Evolutionary conservation across 1,140 invertebrate species (phyloP), one percentile per base, ranked within the genome.

Genomic region (Trichonephila inaurata): DNA sequence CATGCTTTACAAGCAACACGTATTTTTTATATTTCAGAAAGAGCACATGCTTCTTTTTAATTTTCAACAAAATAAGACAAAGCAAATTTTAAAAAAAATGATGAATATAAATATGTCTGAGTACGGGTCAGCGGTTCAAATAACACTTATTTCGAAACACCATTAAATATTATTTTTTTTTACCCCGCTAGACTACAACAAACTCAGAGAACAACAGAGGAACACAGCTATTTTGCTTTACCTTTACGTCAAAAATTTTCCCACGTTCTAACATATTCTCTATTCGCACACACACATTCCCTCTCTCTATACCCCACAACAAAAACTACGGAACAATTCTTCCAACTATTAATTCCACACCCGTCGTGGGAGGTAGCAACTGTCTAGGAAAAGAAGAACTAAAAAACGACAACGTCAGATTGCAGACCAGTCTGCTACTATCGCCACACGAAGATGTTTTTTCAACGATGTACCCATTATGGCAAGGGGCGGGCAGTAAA

Each of bases 351-450:
- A 87, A 58, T 58, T 87, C 85, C 62, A 66, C 61, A 24, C 33
- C 51, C 85, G 61, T 87, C 85, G 85, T 87, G 85, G 85, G 85
- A 28, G 85, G 85, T 87, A 87, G 28, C 61, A 64, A 28, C 18
- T 77, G 24, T 77, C 28, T 77, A 28, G 12, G 44, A 64, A 87
- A 58, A n/a, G 44, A 58, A 58, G n/a, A n/a, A n/a, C 44, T 24
- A 51, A 44, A 10, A 12, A 44, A 77, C 24, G 18, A 77, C 12
- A 77, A 40, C 72, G 33, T 40, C 72, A 40, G 16, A 77, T 28
- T 77, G 72, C 33, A 77, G 72, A 77, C 72, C 72, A 77, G 72
- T 77, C 72, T 19, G 72, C 72, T 77, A 77, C 72, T 19, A 77
- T 77, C 72, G 44, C 82, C 28, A 24, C 51, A 51, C 82, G 82